Conservation (phyloP, 2,797 vertebrate genomes). For the Argentina silus region DNA sequence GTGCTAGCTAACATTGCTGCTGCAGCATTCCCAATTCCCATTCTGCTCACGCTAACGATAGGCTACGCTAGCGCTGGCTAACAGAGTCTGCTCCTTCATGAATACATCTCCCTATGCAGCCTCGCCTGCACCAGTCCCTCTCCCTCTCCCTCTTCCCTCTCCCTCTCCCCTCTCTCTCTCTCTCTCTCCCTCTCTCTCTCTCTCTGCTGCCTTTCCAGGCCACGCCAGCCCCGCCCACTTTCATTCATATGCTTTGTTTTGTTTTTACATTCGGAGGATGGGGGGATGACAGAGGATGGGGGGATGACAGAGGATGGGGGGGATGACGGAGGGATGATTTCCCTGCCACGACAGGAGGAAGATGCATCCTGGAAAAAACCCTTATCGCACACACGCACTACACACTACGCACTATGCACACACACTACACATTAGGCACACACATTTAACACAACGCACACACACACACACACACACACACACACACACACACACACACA, state of each 20-base stretch:
- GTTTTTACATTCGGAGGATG: conserved; percentile 61
- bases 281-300: conserved; percentile 6
- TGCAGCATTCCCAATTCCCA: conserved; percentile 50
- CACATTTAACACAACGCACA: no score
- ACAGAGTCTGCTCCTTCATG: conserved; percentile 64
- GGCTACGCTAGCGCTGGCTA: conserved; percentile 56
- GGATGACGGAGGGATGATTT: conserved; percentile 45
- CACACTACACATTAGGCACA: conserved; percentile 41
- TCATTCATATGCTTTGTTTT: conserved; percentile 80
- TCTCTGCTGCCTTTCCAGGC: conserved; percentile 70
- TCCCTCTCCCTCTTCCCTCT: no score
- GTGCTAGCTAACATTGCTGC: conserved; percentile 16
- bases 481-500: no score
- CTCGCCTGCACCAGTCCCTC: conserved; percentile 23
- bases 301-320: conserved; percentile 20
- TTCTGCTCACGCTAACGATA: conserved; percentile 47
- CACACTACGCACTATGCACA: conserved; percentile 21
- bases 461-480: no score
- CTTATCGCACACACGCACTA: conserved; percentile 47
- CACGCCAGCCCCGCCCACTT: conserved; percentile 71
- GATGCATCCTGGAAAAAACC: conserved; percentile 60
- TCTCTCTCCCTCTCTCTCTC: conserved; percentile 62
- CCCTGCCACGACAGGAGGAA: conserved; percentile 40
- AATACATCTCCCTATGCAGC: conserved; percentile 33
- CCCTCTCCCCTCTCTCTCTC: no score